phyloP scores from a whole-genome alignment of 2,113 vertebrate species.

The Orycteropus afer region DNA sequence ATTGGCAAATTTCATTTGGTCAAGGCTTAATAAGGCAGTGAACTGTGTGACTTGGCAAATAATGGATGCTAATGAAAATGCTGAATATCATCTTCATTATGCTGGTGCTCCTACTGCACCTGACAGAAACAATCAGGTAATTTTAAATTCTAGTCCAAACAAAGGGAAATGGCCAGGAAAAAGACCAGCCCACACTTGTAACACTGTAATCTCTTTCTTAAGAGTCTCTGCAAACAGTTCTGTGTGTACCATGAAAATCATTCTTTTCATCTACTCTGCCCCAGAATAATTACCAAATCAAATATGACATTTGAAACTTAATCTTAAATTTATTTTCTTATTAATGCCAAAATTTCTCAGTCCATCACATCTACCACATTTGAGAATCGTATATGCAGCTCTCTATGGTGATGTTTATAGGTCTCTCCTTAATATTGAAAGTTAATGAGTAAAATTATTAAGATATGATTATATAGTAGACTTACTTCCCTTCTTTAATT shows the following conservation, averaged over 20 bases:
- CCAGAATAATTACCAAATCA: background rate
- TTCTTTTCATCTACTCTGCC: background rate
- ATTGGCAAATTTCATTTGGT: constrained; percentile 40
- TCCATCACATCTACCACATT: background rate
- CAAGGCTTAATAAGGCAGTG: constrained; percentile 48
- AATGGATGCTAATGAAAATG: background rate
- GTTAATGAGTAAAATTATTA: background rate
- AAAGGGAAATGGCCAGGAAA: background rate
- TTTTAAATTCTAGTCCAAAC: constrained; percentile 19
- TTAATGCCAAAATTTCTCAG: background rate
- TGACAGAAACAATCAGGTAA: background rate
- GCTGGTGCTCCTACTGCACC: background rate
- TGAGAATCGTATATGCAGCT: background rate
- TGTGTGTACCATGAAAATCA: background rate
- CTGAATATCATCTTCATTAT: background rate
- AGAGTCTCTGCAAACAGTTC: background rate
- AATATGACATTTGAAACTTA: constrained; percentile 1
- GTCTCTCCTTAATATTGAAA: background rate
- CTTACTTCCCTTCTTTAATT: background rate
- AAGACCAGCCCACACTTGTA: background rate
- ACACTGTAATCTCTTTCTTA: background rate
- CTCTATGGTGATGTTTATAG: background rate
- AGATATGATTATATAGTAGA: background rate
- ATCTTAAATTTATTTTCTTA: background rate
- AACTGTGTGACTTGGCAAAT: constrained; percentile 41